These are phyloP conservation scores for Matsumurasca onukii DNA, from an alignment of 1,140 invertebrate species.

Conservation along the genomic window DNA sequence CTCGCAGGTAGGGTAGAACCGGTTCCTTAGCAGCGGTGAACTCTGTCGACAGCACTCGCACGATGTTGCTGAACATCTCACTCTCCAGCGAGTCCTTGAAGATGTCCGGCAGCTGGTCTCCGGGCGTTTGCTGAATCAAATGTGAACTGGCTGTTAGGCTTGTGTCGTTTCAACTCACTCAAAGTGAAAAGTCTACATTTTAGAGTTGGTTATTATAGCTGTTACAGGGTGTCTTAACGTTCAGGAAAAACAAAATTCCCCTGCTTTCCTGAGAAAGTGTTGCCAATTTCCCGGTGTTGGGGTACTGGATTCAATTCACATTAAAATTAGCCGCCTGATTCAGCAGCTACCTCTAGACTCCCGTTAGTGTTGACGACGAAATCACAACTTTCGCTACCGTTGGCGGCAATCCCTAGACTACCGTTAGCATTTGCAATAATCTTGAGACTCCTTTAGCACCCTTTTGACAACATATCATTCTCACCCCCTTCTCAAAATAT, in stretches of 20 bases:
- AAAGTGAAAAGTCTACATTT: slow-evolving; percentile 48
- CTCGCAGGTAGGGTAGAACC: slow-evolving; percentile 47
- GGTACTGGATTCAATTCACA: neutral
- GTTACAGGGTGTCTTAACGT: slow-evolving; percentile 40
- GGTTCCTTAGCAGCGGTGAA: slow-evolving; percentile 35
- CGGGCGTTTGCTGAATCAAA: slow-evolving; percentile 54
- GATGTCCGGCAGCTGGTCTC: slow-evolving; percentile 53
- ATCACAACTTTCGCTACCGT: no score
- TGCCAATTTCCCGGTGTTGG: neutral
- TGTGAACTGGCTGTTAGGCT: slow-evolving; percentile 32
- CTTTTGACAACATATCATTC: no score
- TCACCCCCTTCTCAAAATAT: no score
- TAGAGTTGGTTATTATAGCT: slow-evolving; percentile 11
- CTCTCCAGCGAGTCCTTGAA: slow-evolving; percentile 62
- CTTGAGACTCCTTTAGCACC: no score
- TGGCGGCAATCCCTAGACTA: no score
- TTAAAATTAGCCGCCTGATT: no score
- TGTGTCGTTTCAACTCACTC: slow-evolving; percentile 44
- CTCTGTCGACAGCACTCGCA: slow-evolving; percentile 49
- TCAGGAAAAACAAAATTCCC: neutral
- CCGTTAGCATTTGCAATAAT: no score
- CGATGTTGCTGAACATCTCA: slow-evolving; percentile 56
- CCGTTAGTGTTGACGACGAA: no score
- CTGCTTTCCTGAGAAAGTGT: neutral
- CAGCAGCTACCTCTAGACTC: no score